Evolutionary conservation across 92 coral and sea anemone genomes (phyloP).

Genomic region (Heliopora coerulea): DNA sequence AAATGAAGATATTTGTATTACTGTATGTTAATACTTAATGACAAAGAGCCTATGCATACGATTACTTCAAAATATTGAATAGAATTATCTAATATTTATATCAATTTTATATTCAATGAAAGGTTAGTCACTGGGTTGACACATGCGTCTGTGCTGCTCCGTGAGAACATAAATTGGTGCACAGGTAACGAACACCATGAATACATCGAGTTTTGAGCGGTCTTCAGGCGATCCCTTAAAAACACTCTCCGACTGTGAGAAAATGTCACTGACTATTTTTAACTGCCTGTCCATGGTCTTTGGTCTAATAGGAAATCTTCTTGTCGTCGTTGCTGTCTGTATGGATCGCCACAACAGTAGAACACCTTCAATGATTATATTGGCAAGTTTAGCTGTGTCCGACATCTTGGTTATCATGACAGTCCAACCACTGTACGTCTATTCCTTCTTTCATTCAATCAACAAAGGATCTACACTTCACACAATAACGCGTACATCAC

Average conservation of each 20-base stretch:
- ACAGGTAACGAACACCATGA: too few relatives aligned
- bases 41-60: too few relatives aligned
- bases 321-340: constrained; percentile 6
- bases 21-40: too few relatives aligned
- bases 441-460: constrained; percentile 22
- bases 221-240: too few relatives aligned
- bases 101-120: too few relatives aligned
- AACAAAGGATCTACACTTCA: neutral
- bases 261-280: constrained; percentile 17
- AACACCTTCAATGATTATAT: constrained; percentile 26
- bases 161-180: too few relatives aligned
- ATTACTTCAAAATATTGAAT: too few relatives aligned
- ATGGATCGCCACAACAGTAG: constrained; percentile 3
- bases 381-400: constrained; percentile 31
- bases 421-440: constrained; percentile 34
- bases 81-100: too few relatives aligned
- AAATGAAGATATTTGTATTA: too few relatives aligned
- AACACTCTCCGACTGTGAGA: constrained; percentile 14
- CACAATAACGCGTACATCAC: constrained; percentile 14
- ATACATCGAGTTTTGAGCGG: too few relatives aligned
- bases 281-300: constrained; percentile 22
- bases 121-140: too few relatives aligned
- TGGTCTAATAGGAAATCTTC: constrained; percentile 31
- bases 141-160: too few relatives aligned
- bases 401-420: constrained; percentile 25